Base-by-base conservation (phyloP, 2,797 vertebrate genomes). In the Pantherophis alleghaniensis region DNA sequence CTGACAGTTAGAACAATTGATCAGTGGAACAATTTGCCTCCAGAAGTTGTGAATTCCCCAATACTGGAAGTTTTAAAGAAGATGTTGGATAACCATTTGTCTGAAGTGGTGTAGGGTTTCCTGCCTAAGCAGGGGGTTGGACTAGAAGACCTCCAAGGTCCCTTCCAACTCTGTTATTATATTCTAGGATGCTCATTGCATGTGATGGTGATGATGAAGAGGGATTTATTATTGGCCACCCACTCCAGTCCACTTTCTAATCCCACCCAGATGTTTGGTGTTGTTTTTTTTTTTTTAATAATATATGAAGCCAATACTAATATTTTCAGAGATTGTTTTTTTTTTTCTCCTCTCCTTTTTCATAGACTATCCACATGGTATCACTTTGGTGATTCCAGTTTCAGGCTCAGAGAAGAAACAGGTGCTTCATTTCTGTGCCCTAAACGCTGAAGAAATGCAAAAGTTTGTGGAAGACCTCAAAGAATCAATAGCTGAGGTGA, bases 401-500 rank as follows among this genome's bases (percentile, higher is more conserved):
- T 99, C 98, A 0, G 99, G 99, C 94, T 99, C 99, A 0, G 99
- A 99, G 97, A 99, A 99, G 98, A 99, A 99, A 96, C 99, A 99
- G 96, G 98, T 99, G 96, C 97, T 99, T 94, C 99, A 99, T 96
- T 99, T 99, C 98, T 99, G 99, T 95, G 99, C 99, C 92, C 98
- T 99, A 89, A 99, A 98, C 56, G 98, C 98, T 0, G 99, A 99
- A 0, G 99, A 99, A 97, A 99, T 99, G 97, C 98, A 99, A 95
- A 99, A 99, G 97, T 99, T 99, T 94, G 98, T 99, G 20, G 99
- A 99, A 97, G 99, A 99, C 95, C 98, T 99, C 96, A 98, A 99
- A 96, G 99, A 99, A 95, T 99, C 99, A 32, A 99, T 99, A 92
- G 98, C 99, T 7, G 99, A 99, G 97, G 99, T 99, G 97, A 98